Evolutionary conservation across 2,888 invertebrate genomes (phyloP).

Genomic region (Sphinx pinastri): DNA sequence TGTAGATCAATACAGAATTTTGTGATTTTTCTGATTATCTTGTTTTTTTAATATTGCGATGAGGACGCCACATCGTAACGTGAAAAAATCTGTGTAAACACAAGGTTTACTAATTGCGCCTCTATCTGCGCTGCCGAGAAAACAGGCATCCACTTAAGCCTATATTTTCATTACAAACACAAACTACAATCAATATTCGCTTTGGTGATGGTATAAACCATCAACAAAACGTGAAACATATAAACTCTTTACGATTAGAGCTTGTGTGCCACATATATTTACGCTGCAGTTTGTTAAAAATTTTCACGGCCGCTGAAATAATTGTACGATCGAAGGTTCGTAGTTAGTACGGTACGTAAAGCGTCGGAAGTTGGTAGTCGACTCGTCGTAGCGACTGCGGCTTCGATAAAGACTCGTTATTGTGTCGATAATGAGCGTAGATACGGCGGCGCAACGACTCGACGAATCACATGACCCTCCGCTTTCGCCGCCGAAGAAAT

Average conservation of each 20-base stretch:
- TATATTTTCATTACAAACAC: neutral
- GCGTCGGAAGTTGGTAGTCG: neutral
- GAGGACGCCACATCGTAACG: too few species aligned
- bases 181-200: neutral
- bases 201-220: neutral
- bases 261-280: neutral
- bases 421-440: conserved; percentile 66
- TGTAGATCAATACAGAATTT: too few species aligned
- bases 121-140: too few species aligned
- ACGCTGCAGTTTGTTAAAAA: neutral
- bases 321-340: conserved; percentile 1
- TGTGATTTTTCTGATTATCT: too few species aligned
- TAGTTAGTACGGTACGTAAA: conserved; percentile 3
- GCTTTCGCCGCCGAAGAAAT: conserved; percentile 48
- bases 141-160: too few species aligned
- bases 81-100: too few species aligned
- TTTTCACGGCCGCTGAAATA: neutral
- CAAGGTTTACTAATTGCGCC: too few species aligned
- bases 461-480: conserved; percentile 62
- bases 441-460: conserved; percentile 50
- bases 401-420: conserved; percentile 20
- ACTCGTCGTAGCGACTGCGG: conserved; percentile 3
- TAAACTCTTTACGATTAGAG: conserved; percentile 5
- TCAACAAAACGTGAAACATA: neutral
- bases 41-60: too few species aligned